These are phyloP conservation scores for Paraplagusia blochii DNA, from an alignment of 2,113 vertebrate genomes.

Conservation along the genomic window DNA sequence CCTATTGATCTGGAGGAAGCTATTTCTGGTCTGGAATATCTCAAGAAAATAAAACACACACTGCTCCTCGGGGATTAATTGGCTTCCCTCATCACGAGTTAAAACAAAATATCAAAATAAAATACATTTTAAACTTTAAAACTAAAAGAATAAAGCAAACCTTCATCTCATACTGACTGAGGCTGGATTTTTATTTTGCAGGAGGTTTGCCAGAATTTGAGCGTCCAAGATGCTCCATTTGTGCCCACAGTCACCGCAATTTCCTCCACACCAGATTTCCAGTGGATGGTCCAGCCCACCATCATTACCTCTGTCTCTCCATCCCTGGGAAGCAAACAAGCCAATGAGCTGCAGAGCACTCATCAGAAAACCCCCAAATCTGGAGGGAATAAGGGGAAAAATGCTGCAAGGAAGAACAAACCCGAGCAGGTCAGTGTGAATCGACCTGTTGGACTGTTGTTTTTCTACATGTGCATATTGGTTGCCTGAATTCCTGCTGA, in stretches of 20 bases:
- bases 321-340: slow-evolving; percentile 82
- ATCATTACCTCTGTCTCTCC: slow-evolving; percentile 86
- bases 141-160: background rate
- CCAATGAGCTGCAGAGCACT: slow-evolving; percentile 77
- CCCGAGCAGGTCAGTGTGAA: slow-evolving; percentile 83
- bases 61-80: slow-evolving; percentile 2
- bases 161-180: slow-evolving; percentile 2
- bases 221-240: slow-evolving; percentile 78
- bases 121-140: background rate
- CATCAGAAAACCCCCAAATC: slow-evolving; percentile 76
- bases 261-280: slow-evolving; percentile 88
- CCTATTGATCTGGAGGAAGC: slow-evolving; percentile 73
- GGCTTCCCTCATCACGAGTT: too few species aligned
- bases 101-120: too few species aligned
- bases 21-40: slow-evolving; percentile 75
- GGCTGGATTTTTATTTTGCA: slow-evolving; percentile 52
- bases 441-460: background rate
- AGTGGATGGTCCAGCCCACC: slow-evolving; percentile 93
- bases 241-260: slow-evolving; percentile 91
- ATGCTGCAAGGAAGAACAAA: slow-evolving; percentile 86
- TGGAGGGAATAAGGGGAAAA: slow-evolving; percentile 80
- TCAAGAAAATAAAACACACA: slow-evolving; percentile 50
- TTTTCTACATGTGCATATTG: slow-evolving; percentile 22
- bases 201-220: slow-evolving; percentile 82
- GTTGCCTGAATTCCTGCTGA: slow-evolving; percentile 42